Base-by-base conservation (phyloP, 2,113 vertebrate genomes). In the Phasianus colchicus region DNA sequence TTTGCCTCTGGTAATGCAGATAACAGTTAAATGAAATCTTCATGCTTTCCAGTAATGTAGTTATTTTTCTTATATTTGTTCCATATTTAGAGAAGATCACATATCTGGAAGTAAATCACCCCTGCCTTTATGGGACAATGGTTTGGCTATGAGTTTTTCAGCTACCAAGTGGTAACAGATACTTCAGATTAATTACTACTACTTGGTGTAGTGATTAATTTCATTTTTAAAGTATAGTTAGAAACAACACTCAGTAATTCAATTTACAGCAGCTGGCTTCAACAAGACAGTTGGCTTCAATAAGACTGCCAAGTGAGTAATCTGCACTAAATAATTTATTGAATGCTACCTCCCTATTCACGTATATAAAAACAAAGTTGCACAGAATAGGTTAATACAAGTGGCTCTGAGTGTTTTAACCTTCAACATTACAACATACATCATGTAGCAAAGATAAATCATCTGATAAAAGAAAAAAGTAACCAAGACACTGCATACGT, bases 301-400 rank as follows among this genome's bases (percentile, higher is more conserved):
- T 30, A 74, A 38, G 58, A 79, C 6, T 82, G 55, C 32, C 61
- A 78, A 77, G n/a, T 47, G 48, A 92, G 75, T 71, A 91, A 93
- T 72, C 76, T 45, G 48, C 69, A 83, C 58, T 78, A 86, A 91
- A 48, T 82, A 86, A 75, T 89, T 83, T 81, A 87, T 85, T 87
- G 75, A 90, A 93, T 67, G 21, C n/a, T 85, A 88, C 24, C 16
- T 83, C 50, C 43, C 20, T 80, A 61, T 38, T 81, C 52, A 83
- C 13, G 6, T 66, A 54, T 7, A 43, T 57, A 69, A 80, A 88
- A 89, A 2, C 38, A 71, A 63, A 91, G 48, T 38, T 72, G 55
- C 29, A 86, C 32, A 73, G 43, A 73, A 81, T 77, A 52, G 10
- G 5, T 29, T 61, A 84, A 24, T 0, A 76, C 16, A 94, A 92